A percentile compares a stretch with the other conserved stretches of the same genome.
These are phyloP conservation scores for Diachasmimorpha longicaudata DNA, from an alignment of 1,140 invertebrate species.

Conservation along the genomic window DNA sequence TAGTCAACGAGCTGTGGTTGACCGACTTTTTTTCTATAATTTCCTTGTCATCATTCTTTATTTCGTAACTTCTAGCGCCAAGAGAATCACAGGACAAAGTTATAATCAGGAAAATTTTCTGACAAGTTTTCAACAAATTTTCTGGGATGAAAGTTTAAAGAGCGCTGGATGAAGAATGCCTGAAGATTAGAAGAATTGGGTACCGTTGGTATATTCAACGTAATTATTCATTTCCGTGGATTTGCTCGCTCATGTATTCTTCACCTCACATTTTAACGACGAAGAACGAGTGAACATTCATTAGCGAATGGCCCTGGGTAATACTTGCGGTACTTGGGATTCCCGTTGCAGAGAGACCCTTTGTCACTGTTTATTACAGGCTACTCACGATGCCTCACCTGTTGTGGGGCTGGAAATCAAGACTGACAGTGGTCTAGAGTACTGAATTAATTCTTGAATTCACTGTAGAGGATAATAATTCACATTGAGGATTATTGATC, in stretches of 20 bases:
- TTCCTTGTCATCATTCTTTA: background rate
- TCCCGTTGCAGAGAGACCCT: background rate
- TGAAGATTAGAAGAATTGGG: background rate
- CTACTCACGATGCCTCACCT: background rate
- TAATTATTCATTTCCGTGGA: background rate
- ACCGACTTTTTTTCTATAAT: slow-evolving; percentile 1
- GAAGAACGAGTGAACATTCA: background rate
- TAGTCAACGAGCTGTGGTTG: slow-evolving; percentile 3
- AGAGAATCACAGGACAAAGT: background rate
- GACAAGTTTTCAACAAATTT: background rate
- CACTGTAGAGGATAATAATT: too few relatives aligned
- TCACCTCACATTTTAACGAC: background rate
- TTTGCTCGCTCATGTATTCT: background rate
- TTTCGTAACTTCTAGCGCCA: background rate
- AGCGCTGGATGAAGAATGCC: background rate
- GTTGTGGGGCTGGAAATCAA: background rate
- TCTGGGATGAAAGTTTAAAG: background rate
- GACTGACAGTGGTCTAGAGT: background rate
- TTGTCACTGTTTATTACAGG: background rate
- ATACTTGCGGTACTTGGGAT: background rate
- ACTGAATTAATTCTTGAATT: background rate
- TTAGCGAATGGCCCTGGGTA: background rate
- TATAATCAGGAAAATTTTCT: background rate
- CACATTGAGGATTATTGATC: too few relatives aligned
- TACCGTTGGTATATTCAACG: background rate